phyloP scores from a whole-genome alignment of 2,113 vertebrate species.

The Vulpes lagopus region DNA sequence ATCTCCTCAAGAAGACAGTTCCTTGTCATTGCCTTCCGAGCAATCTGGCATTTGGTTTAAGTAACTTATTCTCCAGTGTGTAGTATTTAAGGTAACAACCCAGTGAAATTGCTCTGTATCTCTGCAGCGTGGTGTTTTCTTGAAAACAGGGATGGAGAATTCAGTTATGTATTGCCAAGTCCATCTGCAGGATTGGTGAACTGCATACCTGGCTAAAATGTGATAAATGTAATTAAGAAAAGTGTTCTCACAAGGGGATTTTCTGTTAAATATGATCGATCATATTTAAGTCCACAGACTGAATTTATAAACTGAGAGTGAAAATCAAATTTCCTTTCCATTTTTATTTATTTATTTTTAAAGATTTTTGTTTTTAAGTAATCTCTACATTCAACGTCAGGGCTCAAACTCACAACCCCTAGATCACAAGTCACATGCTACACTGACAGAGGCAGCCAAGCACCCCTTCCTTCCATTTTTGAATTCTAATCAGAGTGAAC shows the following conservation, averaged over 20 bases:
- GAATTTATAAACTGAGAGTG: slow-evolving; percentile 19
- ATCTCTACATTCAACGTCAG: background rate
- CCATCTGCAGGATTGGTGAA: background rate
- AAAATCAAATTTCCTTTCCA: background rate
- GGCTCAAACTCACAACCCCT: background rate
- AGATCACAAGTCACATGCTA: background rate
- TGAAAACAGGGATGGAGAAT: background rate
- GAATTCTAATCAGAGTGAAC: background rate
- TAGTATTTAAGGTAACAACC: background rate
- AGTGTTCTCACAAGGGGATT: background rate
- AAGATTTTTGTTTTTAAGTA: background rate
- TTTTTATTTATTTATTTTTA: background rate
- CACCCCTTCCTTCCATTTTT: background rate
- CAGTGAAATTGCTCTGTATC: background rate
- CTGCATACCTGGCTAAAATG: background rate
- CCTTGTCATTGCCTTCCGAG: slow-evolving; percentile 47
- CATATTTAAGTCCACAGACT: background rate
- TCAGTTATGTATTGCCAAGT: background rate
- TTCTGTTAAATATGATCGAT: background rate
- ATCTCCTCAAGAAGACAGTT: slow-evolving; percentile 41
- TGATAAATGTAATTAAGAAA: background rate
- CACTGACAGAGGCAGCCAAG: background rate
- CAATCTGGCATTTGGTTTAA: slow-evolving; percentile 50
- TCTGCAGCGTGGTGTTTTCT: background rate
- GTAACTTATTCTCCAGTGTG: background rate